These are phyloP conservation scores for Anthopleura xanthogrammica DNA, from an alignment of 92 coral and sea anemone species.

Conservation along the genomic window DNA sequence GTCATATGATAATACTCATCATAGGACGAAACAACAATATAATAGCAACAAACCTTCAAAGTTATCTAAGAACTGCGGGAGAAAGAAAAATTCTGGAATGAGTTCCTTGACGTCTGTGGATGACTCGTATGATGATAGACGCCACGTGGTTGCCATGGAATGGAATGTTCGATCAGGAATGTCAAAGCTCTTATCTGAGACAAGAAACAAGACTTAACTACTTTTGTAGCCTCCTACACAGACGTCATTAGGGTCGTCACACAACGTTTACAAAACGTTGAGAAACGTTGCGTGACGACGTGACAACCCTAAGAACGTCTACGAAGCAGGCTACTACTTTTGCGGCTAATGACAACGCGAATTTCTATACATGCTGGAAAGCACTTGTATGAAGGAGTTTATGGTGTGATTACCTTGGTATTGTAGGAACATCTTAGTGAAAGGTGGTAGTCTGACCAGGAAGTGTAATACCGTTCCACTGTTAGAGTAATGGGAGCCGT, in stretches of 20 bases:
- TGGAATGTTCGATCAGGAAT: constrained; percentile 99
- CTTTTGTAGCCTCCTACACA: no score
- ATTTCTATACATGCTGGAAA: no score
- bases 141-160: constrained; percentile 98
- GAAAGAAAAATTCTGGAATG: constrained; percentile 95
- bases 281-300: no score
- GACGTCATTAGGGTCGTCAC: not conserved
- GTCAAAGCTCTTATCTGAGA: constrained; percentile 80
- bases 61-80: constrained; percentile 92
- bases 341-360: no score
- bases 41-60: constrained; percentile 70
- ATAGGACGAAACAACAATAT: not conserved
- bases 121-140: constrained; percentile 91
- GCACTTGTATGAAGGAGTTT: no score
- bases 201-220: not conserved
- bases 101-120: constrained; percentile 96
- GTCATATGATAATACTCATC: not conserved
- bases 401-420: constrained; percentile 68
- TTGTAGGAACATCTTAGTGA: constrained; percentile 88
- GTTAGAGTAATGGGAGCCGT: constrained; percentile 95
- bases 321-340: no score
- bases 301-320: no score
- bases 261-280: not conserved
- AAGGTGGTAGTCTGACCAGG: constrained; percentile 88
- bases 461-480: constrained; percentile 98